Evolutionary conservation across 2,113 vertebrate species (phyloP), one percentile per base, ranked within the genome.

Genomic region (Alaudala cheleensis): DNA sequence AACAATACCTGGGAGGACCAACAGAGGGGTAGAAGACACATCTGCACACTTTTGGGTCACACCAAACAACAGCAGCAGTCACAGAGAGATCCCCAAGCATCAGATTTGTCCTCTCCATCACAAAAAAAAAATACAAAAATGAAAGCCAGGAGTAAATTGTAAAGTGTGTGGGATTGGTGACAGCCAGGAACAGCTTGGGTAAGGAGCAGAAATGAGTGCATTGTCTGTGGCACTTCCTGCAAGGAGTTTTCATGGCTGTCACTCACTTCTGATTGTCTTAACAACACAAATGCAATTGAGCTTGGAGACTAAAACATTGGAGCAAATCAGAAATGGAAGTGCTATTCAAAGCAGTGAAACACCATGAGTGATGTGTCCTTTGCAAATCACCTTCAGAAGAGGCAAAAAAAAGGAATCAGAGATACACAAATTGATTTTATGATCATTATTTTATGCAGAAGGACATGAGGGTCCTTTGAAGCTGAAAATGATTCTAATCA

Each of bases 401-500:
- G 20, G 65, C 33, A 88, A 84, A 88, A 84, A 80, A 95, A 92
- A 51, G 57, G 74, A 95, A 92, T 88, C 45, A 77, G 66, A 56
- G 47, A 49, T 73, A 72, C 10, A 84, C 22, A 70, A 77, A 91
- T 92, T 88, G 57, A 95, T 95, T 93, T 95, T 85, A 78, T 81
- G 31, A 94, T 86, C 74, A 88, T 92, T 91, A 94, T 95, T 91
- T 96, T 90, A 93, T 89, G 33, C 37, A 62, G 83, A 94, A 96
- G 24, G 28, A 70, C 47, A 78, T 23, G 86, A 89, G 44, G 47
- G 34, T 73, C 39, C 79, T 94, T 76, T 79, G 60, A 76, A 92
- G 71, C 19, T 88, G 78, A 95, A 81, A 94, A 94, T 92, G 0
- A 91, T 93, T 95, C 39, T 69, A 72, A 94, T 96, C 72, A 91